Conservation (phyloP, 92 coral and sea anemone genomes). For the Parazoanthus atlanticus region DNA sequence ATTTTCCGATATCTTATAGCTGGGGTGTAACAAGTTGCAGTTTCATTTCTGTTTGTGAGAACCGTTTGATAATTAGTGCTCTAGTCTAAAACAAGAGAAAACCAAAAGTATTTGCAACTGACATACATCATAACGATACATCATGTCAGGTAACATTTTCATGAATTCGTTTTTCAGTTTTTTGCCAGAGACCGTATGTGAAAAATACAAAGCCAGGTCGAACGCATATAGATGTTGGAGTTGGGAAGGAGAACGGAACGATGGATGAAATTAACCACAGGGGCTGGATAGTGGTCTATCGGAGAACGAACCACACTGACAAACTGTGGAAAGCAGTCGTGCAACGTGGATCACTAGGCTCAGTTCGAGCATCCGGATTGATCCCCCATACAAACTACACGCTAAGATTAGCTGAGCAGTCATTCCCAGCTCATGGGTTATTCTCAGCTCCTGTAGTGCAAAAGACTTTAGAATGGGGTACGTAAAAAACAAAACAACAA, state of each 20-base stretch:
- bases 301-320: conserved; percentile 23
- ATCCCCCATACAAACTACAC: conserved; percentile 27
- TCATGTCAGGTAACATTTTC: too few relatives aligned
- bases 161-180: conserved; percentile 5
- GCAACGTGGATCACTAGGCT: not conserved
- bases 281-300: conserved; percentile 35
- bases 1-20: too few relatives aligned
- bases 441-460: conserved; percentile 18
- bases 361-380: not conserved
- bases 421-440: conserved; percentile 21
- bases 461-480: conserved; percentile 33
- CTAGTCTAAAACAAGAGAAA: too few relatives aligned
- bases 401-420: conserved; percentile 14
- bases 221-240: not conserved
- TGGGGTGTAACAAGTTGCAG: too few relatives aligned
- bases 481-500: not conserved
- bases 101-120: too few relatives aligned
- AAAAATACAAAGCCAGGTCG: not conserved
- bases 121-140: too few relatives aligned
- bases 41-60: too few relatives aligned
- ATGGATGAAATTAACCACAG: conserved; percentile 4
- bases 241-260: not conserved
- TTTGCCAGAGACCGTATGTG: conserved; percentile 21
- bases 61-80: too few relatives aligned
- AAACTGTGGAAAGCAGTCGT: not conserved